These are phyloP conservation scores for Rotaria socialis DNA, from an alignment of 2,888 invertebrate genomes.

Conservation along the genomic window DNA sequence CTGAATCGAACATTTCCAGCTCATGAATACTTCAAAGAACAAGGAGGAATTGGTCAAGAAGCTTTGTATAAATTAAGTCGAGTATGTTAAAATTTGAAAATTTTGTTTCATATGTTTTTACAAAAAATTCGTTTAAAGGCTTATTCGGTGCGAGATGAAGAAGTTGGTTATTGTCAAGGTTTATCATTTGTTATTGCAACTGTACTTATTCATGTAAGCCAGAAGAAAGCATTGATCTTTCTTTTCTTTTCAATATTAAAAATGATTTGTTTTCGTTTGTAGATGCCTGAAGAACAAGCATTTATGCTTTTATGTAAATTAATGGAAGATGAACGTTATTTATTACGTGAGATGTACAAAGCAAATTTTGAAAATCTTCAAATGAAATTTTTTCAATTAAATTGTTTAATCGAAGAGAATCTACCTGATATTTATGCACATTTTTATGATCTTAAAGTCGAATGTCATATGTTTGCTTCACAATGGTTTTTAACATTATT, in stretches of 20 bases:
- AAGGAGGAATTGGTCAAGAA: slow-evolving; percentile 89
- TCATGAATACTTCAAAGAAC: slow-evolving; percentile 92
- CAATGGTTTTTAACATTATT: slow-evolving; percentile 99
- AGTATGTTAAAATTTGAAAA: slow-evolving; percentile 58
- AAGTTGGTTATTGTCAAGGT: slow-evolving; percentile 98
- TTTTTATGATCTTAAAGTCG: slow-evolving; percentile 71
- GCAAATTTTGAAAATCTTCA: slow-evolving; percentile 93
- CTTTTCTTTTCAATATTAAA: slow-evolving; percentile 58
- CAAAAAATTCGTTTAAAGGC: slow-evolving; percentile 64
- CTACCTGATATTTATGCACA: slow-evolving; percentile 62
- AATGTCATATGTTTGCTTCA: slow-evolving; percentile 97
- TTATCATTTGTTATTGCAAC: slow-evolving; percentile 95
- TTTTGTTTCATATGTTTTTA: too few species aligned
- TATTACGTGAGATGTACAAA: slow-evolving; percentile 85
- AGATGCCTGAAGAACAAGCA: slow-evolving; percentile 97
- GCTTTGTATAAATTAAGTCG: slow-evolving; percentile 82
- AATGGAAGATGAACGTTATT: slow-evolving; percentile 81
- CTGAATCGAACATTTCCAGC: slow-evolving; percentile 97
- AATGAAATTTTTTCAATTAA: slow-evolving; percentile 86
- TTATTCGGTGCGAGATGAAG: slow-evolving; percentile 91
- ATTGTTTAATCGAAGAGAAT: slow-evolving; percentile 75
- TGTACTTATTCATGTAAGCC: slow-evolving; percentile 71
- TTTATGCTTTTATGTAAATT: slow-evolving; percentile 90
- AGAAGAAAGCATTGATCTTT: slow-evolving; percentile 45
- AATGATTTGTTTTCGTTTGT: slow-evolving; percentile 37